Evolutionary conservation across 2,888 invertebrate genomes (phyloP), one percentile per base, ranked within the genome.

Genomic region (Brachypalpus laphriformis): DNA sequence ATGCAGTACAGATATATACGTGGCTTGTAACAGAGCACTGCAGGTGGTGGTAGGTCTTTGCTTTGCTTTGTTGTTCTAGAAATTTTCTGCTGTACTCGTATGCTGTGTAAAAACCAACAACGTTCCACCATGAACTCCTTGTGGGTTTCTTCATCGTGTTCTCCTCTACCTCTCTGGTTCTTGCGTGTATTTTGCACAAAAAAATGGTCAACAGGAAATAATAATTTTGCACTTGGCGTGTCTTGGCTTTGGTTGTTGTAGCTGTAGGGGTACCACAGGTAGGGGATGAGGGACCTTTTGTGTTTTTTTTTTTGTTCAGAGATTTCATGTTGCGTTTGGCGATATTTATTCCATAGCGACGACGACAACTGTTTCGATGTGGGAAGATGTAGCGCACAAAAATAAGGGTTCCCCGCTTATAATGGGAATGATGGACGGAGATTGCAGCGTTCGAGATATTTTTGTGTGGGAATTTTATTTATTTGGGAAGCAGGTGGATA

Each of bases 201-300:
- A 59, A 80, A 80, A 81, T 85, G 85, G 85, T 81, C 81, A 85
- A 81, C 85, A 85, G 85, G 85, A 85, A 85, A 85, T 85, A 85
- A 85, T 85, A 85, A 85, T 81, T 85, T 81, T 85, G 81, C 85
- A 85, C 81, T 81, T 81, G 80, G 78, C 70, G 65, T 51, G 49
- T 37, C 5, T 70, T 66, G 42, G 28, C 45, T 57, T 68, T 47
- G 40, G 18, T 25, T 25, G 5, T 25, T 25, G 25, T 25, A n/a
- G n/a, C 8, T 28, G 18, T 54, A 8, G 47, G 40, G 3, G 5
- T n/a, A 6, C 6, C 14, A 40, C 40, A 40, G n/a, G 40, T n/a
- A 14, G 14, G n/a, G 42, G 59, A 9, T 18, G 16, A 18, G 28
- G 14, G 5, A 11, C 11, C 37, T 42, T 74, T 34, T 56, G 28